phyloP scores from a whole-genome alignment of 1,140 invertebrate genomes.

The Drosophila punjabiensis region DNA sequence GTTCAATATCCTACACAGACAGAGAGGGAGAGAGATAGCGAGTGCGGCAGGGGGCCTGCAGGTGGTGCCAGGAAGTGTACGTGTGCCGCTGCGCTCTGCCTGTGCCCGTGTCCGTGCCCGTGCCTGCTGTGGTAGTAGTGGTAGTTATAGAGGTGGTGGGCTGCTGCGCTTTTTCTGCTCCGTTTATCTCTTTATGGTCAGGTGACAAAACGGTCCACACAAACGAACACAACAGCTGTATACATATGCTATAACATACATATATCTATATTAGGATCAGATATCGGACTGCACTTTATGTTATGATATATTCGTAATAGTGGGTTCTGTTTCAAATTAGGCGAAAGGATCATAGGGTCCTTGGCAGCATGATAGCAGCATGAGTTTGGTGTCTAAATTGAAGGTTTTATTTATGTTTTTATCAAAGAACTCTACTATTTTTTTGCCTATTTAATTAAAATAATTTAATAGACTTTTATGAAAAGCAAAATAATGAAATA shows the following conservation, averaged over 20 bases:
- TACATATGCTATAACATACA: not conserved
- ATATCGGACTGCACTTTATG: not conserved
- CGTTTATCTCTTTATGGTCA: conserved; percentile 43
- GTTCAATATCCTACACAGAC: conserved; percentile 76
- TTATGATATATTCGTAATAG: conserved; percentile 1
- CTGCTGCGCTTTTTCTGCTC: conserved; percentile 48
- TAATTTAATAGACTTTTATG: no score
- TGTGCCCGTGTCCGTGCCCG: not conserved
- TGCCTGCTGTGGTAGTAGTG: not conserved
- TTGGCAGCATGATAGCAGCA: no score
- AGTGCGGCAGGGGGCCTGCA: conserved; percentile 17
- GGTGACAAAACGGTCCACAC: conserved; percentile 45
- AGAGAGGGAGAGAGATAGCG: conserved; percentile 6
- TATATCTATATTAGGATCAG: not conserved
- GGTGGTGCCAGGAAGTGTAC: conserved; percentile 24
- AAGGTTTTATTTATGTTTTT: no score
- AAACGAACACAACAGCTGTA: conserved; percentile 7
- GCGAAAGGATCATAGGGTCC: not conserved
- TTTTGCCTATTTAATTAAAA: no score
- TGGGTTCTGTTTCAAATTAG: not conserved
- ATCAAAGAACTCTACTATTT: no score
- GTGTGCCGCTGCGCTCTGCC: not conserved
- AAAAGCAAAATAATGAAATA: not conserved
- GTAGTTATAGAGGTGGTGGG: conserved; percentile 13
- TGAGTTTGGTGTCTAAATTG: no score